Conservation (phyloP, 1,140 invertebrate genomes). For the Ephestia elutella region DNA sequence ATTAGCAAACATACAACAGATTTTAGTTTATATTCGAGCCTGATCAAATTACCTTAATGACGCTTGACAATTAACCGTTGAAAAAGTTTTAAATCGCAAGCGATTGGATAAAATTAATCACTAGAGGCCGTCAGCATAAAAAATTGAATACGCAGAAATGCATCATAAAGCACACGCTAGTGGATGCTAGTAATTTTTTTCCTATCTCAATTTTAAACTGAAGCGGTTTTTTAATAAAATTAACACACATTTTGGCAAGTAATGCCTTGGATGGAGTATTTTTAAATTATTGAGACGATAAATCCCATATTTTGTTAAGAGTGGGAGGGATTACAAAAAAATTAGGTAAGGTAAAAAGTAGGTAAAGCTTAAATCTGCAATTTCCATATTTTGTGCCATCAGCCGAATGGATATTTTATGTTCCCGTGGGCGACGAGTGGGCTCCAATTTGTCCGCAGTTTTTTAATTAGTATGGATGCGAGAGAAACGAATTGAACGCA, state of each 20-base stretch:
- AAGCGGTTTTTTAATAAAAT: too few relatives aligned
- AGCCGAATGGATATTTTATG: conserved; percentile 65
- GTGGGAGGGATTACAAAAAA: too few relatives aligned
- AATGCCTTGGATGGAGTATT: too few relatives aligned
- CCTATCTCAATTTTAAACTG: too few relatives aligned
- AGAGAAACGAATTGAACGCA: conserved; percentile 48
- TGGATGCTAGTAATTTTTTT: too few relatives aligned
- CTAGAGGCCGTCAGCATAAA: conserved; percentile 23
- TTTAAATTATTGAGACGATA: too few relatives aligned
- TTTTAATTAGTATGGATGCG: conserved; percentile 66
- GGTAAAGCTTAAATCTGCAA: background rate
- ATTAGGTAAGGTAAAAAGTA: too few relatives aligned
- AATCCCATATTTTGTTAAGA: too few relatives aligned
- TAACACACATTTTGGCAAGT: too few relatives aligned
- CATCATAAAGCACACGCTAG: background rate
- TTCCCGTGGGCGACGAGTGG: conserved; percentile 57
- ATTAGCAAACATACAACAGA: too few relatives aligned
- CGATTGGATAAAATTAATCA: conserved; percentile 65
- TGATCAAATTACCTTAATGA: conserved; percentile 31
- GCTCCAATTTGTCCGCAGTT: conserved; percentile 64
- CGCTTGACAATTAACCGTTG: conserved; percentile 51
- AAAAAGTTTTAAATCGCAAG: conserved; percentile 54
- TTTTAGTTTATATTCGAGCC: too few relatives aligned
- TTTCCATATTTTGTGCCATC: conserved; percentile 19
- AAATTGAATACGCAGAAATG: background rate